phyloP scores from a whole-genome alignment of 2,113 vertebrate species.

The Polypterus senegalus region DNA sequence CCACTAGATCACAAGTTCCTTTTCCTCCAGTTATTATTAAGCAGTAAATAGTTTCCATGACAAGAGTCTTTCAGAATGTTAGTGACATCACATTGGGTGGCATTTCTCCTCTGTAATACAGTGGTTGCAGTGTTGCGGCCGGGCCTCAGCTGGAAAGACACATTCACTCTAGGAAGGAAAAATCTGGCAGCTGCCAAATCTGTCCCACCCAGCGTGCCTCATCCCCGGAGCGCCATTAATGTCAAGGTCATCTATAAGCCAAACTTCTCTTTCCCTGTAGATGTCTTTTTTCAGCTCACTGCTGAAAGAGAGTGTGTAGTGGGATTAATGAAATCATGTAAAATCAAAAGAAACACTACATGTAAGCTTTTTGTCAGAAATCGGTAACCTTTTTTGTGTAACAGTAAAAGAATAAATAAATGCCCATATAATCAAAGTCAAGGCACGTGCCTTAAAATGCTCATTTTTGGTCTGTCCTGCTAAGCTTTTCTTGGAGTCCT shows the following conservation, averaged over 20 bases:
- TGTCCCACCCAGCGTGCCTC: constrained; percentile 25
- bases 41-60: not conserved
- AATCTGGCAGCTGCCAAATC: constrained; percentile 24
- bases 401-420: no score
- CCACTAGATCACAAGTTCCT: not conserved
- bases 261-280: not conserved
- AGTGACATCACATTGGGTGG: constrained; percentile 1
- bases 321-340: constrained; percentile 2
- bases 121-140: not conserved
- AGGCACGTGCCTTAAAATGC: no score
- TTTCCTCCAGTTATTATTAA: not conserved
- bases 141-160: not conserved
- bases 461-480: not conserved
- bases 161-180: constrained; percentile 26
- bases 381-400: no score
- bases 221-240: constrained; percentile 31
- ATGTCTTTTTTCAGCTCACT: not conserved
- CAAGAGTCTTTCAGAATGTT: not conserved
- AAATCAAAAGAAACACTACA: constrained; percentile 17
- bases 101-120: not conserved
- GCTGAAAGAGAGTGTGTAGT: not conserved
- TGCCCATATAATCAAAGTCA: no score
- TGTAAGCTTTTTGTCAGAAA: no score
- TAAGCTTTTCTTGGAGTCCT: not conserved
- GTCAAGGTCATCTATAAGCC: constrained; percentile 26